phyloP scores from a whole-genome alignment of 1,140 invertebrate genomes.

The Panagrolaimus sp. region DNA sequence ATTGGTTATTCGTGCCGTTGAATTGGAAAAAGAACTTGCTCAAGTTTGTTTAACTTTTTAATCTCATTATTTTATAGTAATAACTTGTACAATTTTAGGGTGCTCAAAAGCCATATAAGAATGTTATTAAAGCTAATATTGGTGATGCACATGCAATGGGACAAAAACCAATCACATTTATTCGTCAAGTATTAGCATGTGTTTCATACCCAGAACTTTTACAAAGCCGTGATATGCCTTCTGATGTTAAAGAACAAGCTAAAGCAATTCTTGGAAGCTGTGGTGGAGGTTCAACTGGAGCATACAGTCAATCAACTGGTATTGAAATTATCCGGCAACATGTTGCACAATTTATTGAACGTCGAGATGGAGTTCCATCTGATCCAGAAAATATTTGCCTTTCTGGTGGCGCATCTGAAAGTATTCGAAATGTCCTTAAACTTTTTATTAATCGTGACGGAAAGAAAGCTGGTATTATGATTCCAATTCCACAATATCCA shows the following conservation, averaged over 20 bases:
- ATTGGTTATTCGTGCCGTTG: slow-evolving; percentile 72
- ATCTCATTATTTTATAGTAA: neutral
- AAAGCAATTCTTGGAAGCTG: slow-evolving; percentile 72
- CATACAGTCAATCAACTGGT: slow-evolving; percentile 87
- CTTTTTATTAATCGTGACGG: slow-evolving; percentile 66
- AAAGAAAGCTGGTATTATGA: slow-evolving; percentile 76
- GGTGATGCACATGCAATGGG: slow-evolving; percentile 98
- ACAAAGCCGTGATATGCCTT: slow-evolving; percentile 70
- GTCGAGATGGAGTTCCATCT: slow-evolving; percentile 73
- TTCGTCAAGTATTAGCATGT: slow-evolving; percentile 72
- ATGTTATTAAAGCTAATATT: slow-evolving; percentile 95
- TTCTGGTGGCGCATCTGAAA: slow-evolving; percentile 81
- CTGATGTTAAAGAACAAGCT: slow-evolving; percentile 78
- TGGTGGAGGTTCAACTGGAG: slow-evolving; percentile 76
- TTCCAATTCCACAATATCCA: slow-evolving; percentile 97
- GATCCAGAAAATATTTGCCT: slow-evolving; percentile 78
- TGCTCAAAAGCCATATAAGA: slow-evolving; percentile 71
- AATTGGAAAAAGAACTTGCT: slow-evolving; percentile 66
- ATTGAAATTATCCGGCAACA: slow-evolving; percentile 83
- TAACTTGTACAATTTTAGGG: slow-evolving; percentile 66
- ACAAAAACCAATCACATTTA: slow-evolving; percentile 80
- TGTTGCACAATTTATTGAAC: slow-evolving; percentile 79
- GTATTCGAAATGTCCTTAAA: slow-evolving; percentile 75
- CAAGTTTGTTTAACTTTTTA: slow-evolving; percentile 57
- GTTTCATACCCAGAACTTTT: slow-evolving; percentile 73